Base-by-base conservation (phyloP, 2,797 vertebrate genomes). In the Mormyrops attenuatus region DNA sequence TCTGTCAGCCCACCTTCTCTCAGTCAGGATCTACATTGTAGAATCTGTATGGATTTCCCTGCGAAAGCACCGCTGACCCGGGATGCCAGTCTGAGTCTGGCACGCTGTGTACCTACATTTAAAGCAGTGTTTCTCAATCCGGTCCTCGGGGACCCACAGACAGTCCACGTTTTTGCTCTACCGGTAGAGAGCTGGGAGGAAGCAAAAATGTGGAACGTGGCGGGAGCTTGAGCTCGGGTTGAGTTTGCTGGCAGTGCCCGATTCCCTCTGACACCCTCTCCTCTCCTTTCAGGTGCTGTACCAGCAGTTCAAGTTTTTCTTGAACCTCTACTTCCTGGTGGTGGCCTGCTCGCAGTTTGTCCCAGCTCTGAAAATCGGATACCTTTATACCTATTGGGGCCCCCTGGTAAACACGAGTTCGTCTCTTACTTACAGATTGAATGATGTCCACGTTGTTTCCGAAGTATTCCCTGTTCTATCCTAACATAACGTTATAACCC, bases 251-350 rank as follows among this genome's bases (percentile, higher is more conserved):
- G 85, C 50, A n/a, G 53, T 13, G 15, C 5, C 30, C 5, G 2
- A 87, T 38, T 87, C 52, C 86, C 13, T 41, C 34, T 87, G 34
- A 85, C 22, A 20, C 53, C 86, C 17, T n/a, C 6, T 60, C 34
- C 34, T 60, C 53, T 89, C 52, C 91, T 52, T 96, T 96, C 93
- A 99, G 98, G 98, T 99, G 96, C 97, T 99, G 88, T 99, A 98
- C 95, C 97, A 99, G 94, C 98, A 99, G 93, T 99, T 99, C 97
- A 99, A 99, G 97, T 98, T 99, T 96, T 99, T 99, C 96, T 96
- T 99, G 95, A 99, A 99, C 93, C 96, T 99, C 92, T 99, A 99
- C 95, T 99, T 99, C 93, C 96, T 99, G 94, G 93, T 99, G 90
- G 98, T 99, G 90, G 97, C 98, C 93, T 99, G 97, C 93, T 99